These are phyloP conservation scores for Sphaerodactylus townsendi DNA, from an alignment of 2,113 vertebrate genomes.

Conservation along the genomic window DNA sequence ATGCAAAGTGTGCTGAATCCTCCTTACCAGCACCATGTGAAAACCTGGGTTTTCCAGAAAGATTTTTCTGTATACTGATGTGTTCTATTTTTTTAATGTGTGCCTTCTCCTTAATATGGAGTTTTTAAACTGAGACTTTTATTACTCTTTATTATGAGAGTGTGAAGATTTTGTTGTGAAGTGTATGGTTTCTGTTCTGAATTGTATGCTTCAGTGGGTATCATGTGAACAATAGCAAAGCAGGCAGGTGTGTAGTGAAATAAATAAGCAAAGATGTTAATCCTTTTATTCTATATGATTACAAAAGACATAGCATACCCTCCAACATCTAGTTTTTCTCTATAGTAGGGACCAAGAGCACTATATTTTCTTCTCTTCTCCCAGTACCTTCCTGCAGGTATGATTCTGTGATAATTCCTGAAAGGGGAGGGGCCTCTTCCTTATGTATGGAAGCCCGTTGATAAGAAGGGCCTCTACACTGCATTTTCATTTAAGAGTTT, in stretches of 20 bases:
- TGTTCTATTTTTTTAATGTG: too few species aligned
- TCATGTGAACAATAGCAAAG: not conserved
- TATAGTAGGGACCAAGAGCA: not conserved
- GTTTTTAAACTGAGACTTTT: too few species aligned
- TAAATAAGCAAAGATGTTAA: not conserved
- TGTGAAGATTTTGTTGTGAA: not conserved
- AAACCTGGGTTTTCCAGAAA: too few species aligned
- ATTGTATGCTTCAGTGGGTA: not conserved
- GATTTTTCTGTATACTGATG: too few species aligned
- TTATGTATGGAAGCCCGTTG: not conserved
- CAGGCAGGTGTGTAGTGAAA: not conserved
- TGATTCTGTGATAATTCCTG: not conserved
- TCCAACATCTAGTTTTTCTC: not conserved
- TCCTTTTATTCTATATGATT: not conserved
- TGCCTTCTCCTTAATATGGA: too few species aligned
- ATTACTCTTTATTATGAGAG: too few species aligned
- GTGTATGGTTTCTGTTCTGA: not conserved
- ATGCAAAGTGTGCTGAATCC: not conserved
- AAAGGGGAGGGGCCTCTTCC: not conserved
- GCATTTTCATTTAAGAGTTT: not conserved
- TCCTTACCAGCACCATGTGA: too few species aligned
- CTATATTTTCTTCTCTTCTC: not conserved
- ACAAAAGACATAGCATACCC: too few species aligned
- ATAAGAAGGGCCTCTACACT: not conserved
- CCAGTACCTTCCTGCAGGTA: not conserved